Evolutionary conservation across 2,797 vertebrate species (phyloP).

Genomic region (Sphaeramia orbicularis): DNA sequence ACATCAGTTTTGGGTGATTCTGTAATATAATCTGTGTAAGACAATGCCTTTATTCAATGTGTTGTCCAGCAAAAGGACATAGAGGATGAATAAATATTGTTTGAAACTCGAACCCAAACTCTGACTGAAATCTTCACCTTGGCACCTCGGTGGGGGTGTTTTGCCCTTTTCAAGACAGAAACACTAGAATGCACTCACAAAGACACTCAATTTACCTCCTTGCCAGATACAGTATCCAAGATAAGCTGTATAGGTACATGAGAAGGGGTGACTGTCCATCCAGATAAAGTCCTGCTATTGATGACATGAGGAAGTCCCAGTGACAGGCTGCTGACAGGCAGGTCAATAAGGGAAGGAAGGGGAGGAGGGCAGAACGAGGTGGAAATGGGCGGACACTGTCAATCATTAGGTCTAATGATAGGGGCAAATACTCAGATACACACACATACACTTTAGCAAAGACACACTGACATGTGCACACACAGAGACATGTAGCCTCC

Average conservation of each 20-base stretch:
- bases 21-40: neutral
- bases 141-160: conserved; percentile 13
- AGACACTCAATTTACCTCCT: conserved; percentile 37
- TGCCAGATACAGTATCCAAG: conserved; percentile 66
- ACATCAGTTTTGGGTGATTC: neutral
- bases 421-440: conserved; percentile 39
- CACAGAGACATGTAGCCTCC: neutral
- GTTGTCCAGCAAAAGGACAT: neutral
- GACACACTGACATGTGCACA: conserved; percentile 31
- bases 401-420: conserved; percentile 75
- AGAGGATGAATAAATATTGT: neutral
- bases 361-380: conserved; percentile 27
- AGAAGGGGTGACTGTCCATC: conserved; percentile 58
- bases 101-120: neutral
- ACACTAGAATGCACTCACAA: conserved; percentile 39
- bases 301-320: conserved; percentile 71
- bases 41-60: neutral
- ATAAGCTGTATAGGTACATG: conserved; percentile 66
- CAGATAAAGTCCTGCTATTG: conserved; percentile 78
- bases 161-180: conserved; percentile 45
- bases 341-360: conserved; percentile 77
- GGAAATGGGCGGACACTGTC: conserved; percentile 70
- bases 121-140: conserved; percentile 41
- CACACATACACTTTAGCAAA: conserved; percentile 33
- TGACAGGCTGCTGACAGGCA: conserved; percentile 76